Evolutionary conservation across 2,888 invertebrate genomes (phyloP).

Genomic region (Epinotia demarniana): DNA sequence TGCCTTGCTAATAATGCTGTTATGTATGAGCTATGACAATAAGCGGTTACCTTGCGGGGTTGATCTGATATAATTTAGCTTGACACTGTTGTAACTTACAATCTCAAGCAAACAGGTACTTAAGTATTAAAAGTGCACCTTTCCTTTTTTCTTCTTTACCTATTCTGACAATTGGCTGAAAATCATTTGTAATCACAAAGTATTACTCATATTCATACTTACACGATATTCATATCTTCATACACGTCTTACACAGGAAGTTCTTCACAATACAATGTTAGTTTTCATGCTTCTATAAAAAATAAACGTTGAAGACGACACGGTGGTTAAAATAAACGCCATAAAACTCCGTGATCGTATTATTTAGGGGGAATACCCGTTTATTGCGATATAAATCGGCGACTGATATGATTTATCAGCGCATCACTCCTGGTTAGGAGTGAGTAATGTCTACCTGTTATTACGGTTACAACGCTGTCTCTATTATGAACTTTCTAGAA

Average conservation of each 20-base stretch:
- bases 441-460: constrained; percentile 76
- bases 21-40: not conserved
- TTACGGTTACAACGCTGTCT: constrained; percentile 70
- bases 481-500: constrained; percentile 47
- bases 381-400: constrained; percentile 82
- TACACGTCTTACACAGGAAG: not conserved
- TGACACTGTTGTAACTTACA: too few relatives aligned
- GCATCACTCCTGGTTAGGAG: constrained; percentile 80
- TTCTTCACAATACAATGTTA: not conserved
- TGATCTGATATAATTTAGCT: too few relatives aligned
- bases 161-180: not conserved
- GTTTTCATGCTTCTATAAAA: constrained; percentile 2
- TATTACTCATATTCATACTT: too few relatives aligned
- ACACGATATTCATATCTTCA: too few relatives aligned
- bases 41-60: too few relatives aligned
- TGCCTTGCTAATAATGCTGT: not conserved
- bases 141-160: too few relatives aligned
- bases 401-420: constrained; percentile 81
- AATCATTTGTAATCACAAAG: not conserved
- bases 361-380: constrained; percentile 75
- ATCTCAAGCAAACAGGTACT: too few relatives aligned
- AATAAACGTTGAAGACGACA: constrained; percentile 2
- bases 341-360: constrained; percentile 71
- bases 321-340: constrained; percentile 51
- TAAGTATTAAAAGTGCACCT: too few relatives aligned